Percentiles rank a stretch among this genome's conserved stretches.
Evolutionary conservation across 1,140 invertebrate genomes (phyloP).

Genomic region (Bilobella aurantiaca): DNA sequence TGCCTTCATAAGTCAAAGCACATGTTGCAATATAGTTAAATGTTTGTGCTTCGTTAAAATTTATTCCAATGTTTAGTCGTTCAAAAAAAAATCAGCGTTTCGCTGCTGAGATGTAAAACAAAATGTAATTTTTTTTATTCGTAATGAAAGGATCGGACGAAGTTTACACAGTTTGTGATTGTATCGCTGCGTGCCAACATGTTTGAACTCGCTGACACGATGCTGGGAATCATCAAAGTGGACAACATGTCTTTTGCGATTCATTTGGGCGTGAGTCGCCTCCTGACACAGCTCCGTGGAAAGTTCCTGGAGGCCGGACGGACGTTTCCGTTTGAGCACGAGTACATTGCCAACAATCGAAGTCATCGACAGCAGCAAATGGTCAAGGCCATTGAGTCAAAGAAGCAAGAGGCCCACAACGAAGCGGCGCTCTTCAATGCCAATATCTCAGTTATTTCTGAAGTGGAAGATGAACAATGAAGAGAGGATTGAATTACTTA

Average conservation of each 20-base stretch:
- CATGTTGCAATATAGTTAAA: too few relatives aligned
- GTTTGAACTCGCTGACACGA: constrained; percentile 85
- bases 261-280: constrained; percentile 23
- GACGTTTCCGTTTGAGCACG: constrained; percentile 8
- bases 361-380: neutral
- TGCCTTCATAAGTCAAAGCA: neutral
- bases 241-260: constrained; percentile 48
- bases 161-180: constrained; percentile 97
- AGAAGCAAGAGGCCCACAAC: neutral
- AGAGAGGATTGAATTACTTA: too few relatives aligned
- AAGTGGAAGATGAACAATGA: neutral
- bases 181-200: constrained; percentile 94
- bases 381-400: neutral
- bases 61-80: too few relatives aligned
- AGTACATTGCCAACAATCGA: neutral
- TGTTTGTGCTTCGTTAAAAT: too few relatives aligned
- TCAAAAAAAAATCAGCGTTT: too few relatives aligned
- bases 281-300: neutral
- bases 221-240: constrained; percentile 94
- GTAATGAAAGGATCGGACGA: constrained; percentile 72
- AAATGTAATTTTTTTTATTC: constrained; percentile 24
- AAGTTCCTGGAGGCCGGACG: neutral
- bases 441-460: neutral
- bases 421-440: neutral
- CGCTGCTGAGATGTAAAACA: too few relatives aligned